These are phyloP conservation scores for Oconnorella tubifera DNA, from an alignment of 2,888 invertebrate genomes.

Conservation along the genomic window DNA sequence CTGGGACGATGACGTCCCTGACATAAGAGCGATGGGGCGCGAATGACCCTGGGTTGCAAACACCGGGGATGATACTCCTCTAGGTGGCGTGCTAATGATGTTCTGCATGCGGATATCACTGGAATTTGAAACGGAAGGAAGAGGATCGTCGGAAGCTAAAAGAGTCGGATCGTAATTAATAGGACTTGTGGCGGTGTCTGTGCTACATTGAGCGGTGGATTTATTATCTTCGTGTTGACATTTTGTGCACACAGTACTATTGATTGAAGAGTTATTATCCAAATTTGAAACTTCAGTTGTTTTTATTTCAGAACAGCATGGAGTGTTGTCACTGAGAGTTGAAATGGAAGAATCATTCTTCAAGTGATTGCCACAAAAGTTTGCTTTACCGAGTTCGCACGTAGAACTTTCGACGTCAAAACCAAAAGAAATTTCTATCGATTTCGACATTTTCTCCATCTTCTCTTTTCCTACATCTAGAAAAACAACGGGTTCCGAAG, in stretches of 20 bases:
- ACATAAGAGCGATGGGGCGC: conserved; percentile 7
- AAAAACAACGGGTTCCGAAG: conserved; percentile 3
- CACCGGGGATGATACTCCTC: not conserved
- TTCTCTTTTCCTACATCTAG: not conserved
- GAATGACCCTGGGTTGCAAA: not conserved
- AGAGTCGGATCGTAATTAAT: not conserved
- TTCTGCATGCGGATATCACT: not conserved
- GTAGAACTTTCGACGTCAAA: not conserved
- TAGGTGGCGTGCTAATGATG: not conserved
- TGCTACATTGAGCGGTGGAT: not conserved
- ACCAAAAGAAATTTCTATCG: conserved; percentile 1
- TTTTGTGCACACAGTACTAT: not conserved
- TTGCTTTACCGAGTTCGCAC: not conserved
- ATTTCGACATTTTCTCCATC: not conserved
- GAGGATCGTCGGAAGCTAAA: not conserved
- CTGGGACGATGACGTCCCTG: not conserved
- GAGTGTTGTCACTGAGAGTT: not conserved
- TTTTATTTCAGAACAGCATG: no score
- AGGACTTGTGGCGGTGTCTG: not conserved
- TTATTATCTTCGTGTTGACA: not conserved
- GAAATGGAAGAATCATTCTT: no score
- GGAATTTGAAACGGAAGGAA: not conserved
- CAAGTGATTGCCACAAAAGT: no score
- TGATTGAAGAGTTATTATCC: no score
- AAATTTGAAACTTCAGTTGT: no score